Evolutionary conservation across 2,888 invertebrate species (phyloP), one percentile per base, ranked within the genome.

Genomic region (Ophion slaviceki): DNA sequence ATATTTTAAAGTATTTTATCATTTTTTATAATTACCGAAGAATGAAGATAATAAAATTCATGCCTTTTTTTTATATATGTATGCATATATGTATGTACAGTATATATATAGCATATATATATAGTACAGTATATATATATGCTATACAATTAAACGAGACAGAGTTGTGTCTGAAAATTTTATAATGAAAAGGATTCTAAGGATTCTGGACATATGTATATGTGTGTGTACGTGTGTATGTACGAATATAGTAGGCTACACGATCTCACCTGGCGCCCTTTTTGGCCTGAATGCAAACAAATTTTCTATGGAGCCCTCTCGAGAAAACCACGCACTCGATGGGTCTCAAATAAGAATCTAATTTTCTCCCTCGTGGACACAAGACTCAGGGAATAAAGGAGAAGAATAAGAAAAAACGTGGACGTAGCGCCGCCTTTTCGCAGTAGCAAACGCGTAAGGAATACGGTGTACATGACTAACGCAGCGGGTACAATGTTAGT

Each of bases 231-330:
- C 47, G 47, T 47, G 47, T 17, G 53, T 59, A 32, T 59, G 8
- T 36, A 62, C 53, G 40, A 17, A 40, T 71, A 24, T 67, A 76
- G 32, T 10, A 45, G 64, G 36, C 68, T 74, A 64, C 53, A 57
- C 61, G 45, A 70, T 88, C 89, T 91, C 92, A 93, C 92, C 92
- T 93, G 89, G 87, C 87, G 92, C 90, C 89, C 83, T 70, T 78
- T 89, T 89, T 80, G 76, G 71, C 66, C 62, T 92, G 91, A 93
- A 93, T 93, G 90, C 92, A 91, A 92, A 93, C 92, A 93, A 93
- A 93, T 93, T 93, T 93, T 93, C 91, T 91, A 92, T 92, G 88
- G 72, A 70, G 76, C 82, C 87, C 85, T 76, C 75, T 77, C 20
- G 78, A 68, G 61, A 68, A 66, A 71, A 67, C 74, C 78, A 32